Evolutionary conservation across 2,113 vertebrate species (phyloP).

Genomic region (Carassius carassius): DNA sequence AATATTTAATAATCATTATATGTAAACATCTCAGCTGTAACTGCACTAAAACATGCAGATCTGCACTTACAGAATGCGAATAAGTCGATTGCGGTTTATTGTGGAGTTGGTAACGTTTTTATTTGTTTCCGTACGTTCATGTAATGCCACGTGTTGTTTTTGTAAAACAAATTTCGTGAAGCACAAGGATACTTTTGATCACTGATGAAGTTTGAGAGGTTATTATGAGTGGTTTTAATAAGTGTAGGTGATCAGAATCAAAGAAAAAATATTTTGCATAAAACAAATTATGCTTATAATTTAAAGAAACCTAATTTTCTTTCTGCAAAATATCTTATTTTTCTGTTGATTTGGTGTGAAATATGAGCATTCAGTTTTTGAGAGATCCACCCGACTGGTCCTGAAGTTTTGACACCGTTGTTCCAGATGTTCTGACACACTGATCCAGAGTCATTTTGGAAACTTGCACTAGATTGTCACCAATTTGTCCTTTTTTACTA

Average conservation of each 20-base stretch:
- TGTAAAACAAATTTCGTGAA: not conserved
- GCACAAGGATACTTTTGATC: slow-evolving; percentile 31
- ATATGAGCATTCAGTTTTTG: not conserved
- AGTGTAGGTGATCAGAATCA: not conserved
- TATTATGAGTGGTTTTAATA: not conserved
- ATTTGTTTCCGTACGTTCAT: not conserved
- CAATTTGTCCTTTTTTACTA: slow-evolving; percentile 3
- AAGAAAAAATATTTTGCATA: not conserved
- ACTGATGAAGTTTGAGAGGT: not conserved
- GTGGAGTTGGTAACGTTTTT: slow-evolving; percentile 19
- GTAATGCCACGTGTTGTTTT: not conserved
- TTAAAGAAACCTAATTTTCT: not conserved
- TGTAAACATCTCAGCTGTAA: slow-evolving; percentile 22
- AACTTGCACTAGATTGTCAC: slow-evolving; percentile 29
- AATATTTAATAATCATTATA: slow-evolving; percentile 20
- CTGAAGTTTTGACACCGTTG: not conserved
- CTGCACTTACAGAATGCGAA: slow-evolving; percentile 4
- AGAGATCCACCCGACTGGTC: not conserved
- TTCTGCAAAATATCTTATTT: not conserved
- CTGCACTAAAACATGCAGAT: not conserved
- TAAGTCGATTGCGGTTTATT: not conserved
- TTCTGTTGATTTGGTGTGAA: not conserved
- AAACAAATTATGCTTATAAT: not conserved
- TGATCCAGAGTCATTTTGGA: not conserved
- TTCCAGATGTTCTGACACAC: not conserved